These are phyloP conservation scores for Cyprinus carpio DNA, from an alignment of 2,113 vertebrate genomes.

Conservation along the genomic window DNA sequence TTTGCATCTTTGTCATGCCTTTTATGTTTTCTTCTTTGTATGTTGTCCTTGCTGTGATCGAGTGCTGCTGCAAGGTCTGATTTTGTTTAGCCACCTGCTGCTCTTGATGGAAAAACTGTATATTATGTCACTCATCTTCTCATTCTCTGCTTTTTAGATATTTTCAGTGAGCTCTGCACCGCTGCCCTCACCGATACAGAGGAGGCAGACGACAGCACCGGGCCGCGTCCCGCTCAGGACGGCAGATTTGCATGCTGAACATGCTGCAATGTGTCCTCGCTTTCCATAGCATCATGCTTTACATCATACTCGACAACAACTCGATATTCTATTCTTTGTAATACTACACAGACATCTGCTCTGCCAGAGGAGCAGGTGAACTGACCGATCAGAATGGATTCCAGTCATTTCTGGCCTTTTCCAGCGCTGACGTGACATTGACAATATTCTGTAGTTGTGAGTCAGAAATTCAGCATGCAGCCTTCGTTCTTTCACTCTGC, in stretches of 20 bases:
- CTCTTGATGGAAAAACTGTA: not conserved
- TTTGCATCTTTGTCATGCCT: not conserved
- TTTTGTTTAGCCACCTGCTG: not conserved
- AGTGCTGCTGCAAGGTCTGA: not conserved
- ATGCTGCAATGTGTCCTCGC: conserved; percentile 54
- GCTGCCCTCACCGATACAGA: conserved; percentile 75
- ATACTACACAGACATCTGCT: not conserved
- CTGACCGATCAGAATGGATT: conserved; percentile 39
- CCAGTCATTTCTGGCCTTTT: conserved; percentile 34
- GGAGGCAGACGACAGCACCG: conserved; percentile 69
- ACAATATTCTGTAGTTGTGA: conserved; percentile 37
- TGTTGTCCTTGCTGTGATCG: conserved; percentile 2
- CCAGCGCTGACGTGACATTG: not conserved
- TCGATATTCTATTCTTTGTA: not conserved
- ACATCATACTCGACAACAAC: conserved; percentile 27
- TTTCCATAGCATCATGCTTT: not conserved
- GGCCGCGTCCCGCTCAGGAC: conserved; percentile 73
- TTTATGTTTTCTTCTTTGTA: not conserved
- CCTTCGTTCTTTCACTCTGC: conserved; percentile 38
- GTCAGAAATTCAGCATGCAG: conserved; percentile 7
- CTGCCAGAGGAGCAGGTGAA: conserved; percentile 36
- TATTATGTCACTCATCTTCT: not conserved
- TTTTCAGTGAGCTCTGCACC: conserved; percentile 78
- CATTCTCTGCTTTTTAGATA: conserved; percentile 73
- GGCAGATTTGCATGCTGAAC: conserved; percentile 75